A percentile compares a stretch with the other conserved stretches of the same genome.
Evolutionary conservation across 2,113 vertebrate species (phyloP).

Genomic region (Macquaria australasica): DNA sequence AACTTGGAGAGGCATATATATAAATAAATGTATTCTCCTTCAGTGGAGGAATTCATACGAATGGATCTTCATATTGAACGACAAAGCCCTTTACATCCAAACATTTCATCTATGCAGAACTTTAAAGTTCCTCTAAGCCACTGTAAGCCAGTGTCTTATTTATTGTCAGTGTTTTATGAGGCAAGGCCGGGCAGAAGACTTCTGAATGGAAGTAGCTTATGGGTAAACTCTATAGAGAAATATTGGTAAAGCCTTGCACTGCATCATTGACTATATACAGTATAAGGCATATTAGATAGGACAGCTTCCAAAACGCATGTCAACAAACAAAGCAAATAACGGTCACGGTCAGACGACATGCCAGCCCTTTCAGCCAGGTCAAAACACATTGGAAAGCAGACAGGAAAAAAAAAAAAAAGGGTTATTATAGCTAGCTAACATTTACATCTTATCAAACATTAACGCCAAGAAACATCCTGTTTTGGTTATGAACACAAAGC

Average conservation of each 20-base stretch:
- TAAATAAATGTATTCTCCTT: background rate
- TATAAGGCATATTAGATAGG: too few relatives aligned
- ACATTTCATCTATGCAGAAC: background rate
- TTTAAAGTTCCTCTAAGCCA: background rate
- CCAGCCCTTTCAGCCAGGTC: background rate
- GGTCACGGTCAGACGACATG: background rate
- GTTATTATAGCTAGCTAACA: background rate
- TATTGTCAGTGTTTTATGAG: background rate
- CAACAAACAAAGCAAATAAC: background rate
- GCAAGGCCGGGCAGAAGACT: background rate
- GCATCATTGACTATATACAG: background rate
- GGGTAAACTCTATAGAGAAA: background rate
- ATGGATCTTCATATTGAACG: background rate
- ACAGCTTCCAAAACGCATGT: background rate
- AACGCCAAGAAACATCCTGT: background rate
- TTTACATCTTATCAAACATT: background rate
- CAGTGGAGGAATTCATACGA: background rate
- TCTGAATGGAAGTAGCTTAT: background rate
- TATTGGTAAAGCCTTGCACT: background rate
- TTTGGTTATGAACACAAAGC: background rate
- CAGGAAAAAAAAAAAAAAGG: fast-evolving
- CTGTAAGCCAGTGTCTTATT: background rate
- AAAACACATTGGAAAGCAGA: background rate
- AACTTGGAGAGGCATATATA: background rate
- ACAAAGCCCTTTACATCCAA: background rate